Base-by-base conservation (phyloP, 2,113 vertebrate species). In the Tragelaphus strepsiceros region DNA sequence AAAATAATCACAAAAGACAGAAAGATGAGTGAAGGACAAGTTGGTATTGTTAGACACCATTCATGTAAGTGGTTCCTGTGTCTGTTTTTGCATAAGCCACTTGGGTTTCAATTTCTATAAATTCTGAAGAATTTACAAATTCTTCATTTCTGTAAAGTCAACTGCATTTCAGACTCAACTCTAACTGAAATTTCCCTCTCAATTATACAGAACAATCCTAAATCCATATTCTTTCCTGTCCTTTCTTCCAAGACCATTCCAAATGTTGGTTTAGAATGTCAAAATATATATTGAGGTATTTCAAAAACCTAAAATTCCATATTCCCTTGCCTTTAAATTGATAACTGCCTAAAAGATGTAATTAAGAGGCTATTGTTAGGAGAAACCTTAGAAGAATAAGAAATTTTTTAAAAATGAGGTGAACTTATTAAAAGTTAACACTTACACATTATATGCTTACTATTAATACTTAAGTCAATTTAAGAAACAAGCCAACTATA, bases 231-330 rank as follows among this genome's bases (percentile, higher is more conserved):
- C n/a, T 90, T 96, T 78, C 80, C 87, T 86, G 32, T 39, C 90
- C 28, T 97, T 85, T 53, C 64, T 94, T 67, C 46, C 39, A 11
- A 81, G 13, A 64, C 78, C 28, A 94, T 91, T 51, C 32, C 91
- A 94, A 96, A 96, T 88, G 89, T 94, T 74, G 53, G 32, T 3
- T 96, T 85, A 96, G 35, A 90, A 88, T 74, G 67, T 51, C 85
- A 92, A 88, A 96, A 77, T 90, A 91, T 51, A 77, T 97, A 90
- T 74, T 78, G 94, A 46, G 80, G 24, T 54, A 94, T 81, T 91
- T 77, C 39, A 96, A 94, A 81, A 81, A 92, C 88, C 51, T 95
- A 92, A 92, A 97, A 92, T 59, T 67, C 64, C 46, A 4, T 54
- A 84, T 92, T 96, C 26, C 32, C 91, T 90, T 96, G 56, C 28